These are phyloP conservation scores for Ophioderma brevispina DNA, from an alignment of 35 echinoderm and acorn worm species.

Conservation along the genomic window DNA sequence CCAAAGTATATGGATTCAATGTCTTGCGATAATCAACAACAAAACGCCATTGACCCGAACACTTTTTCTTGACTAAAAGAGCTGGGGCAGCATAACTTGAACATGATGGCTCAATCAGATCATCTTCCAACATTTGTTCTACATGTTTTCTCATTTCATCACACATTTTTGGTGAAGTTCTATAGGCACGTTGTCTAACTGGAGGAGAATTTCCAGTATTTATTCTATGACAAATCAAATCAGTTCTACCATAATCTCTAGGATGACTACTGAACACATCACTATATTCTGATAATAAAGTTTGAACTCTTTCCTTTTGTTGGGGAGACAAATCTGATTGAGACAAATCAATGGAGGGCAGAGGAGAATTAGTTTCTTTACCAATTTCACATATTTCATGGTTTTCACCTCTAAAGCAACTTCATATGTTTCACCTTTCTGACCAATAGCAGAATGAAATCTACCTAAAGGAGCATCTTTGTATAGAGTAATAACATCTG, in stretches of 20 bases:
- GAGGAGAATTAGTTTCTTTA: no score
- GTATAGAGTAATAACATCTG: not conserved
- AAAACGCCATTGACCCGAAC: constrained; percentile 1
- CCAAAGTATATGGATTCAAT: not conserved
- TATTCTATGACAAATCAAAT: not conserved
- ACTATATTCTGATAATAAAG: not conserved
- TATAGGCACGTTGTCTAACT: not conserved
- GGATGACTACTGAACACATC: not conserved
- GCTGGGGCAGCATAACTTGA: constrained; percentile 25
- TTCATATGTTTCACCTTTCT: no score
- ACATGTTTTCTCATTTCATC: not conserved
- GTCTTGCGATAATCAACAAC: constrained; percentile 37
- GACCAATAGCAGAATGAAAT: no score
- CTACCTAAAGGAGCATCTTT: not conserved
- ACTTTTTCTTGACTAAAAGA: constrained; percentile 51
- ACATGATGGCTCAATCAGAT: not conserved
- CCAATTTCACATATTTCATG: no score
- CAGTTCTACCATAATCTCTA: not conserved
- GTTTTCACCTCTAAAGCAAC: not conserved
- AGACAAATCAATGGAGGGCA: not conserved
- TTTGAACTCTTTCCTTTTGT: not conserved
- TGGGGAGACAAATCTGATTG: not conserved
- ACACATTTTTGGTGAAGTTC: not conserved
- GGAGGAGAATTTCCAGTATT: not conserved
- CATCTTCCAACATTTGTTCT: constrained; percentile 35